Evolutionary conservation across 2,797 vertebrate species (phyloP).

Genomic region (Cheirogaleus major): DNA sequence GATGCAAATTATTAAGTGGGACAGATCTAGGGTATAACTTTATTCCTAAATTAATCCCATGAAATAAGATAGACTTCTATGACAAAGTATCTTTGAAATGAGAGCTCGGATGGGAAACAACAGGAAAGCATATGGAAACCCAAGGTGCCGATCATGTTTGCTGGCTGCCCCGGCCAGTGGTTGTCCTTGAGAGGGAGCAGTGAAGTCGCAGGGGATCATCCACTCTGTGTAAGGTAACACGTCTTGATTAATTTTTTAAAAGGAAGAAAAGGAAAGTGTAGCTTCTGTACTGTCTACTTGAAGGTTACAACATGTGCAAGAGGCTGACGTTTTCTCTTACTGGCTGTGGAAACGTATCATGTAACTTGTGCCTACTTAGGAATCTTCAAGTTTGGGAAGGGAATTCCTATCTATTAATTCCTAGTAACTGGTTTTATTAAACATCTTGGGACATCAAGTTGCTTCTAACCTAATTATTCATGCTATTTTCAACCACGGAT

Average conservation of each 20-base stretch:
- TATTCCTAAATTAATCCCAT: constrained; percentile 25
- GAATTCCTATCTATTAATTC: background rate
- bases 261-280: constrained; percentile 51
- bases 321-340: background rate
- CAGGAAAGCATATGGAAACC: background rate
- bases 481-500: constrained; percentile 60
- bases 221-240: constrained; percentile 46
- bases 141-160: background rate
- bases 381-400: background rate
- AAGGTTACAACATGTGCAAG: background rate
- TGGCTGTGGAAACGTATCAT: background rate
- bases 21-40: constrained; percentile 24
- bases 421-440: constrained; percentile 23
- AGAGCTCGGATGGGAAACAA: background rate
- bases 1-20: background rate
- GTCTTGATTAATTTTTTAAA: constrained; percentile 70
- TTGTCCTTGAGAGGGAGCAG: background rate
- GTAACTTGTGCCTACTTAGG: background rate
- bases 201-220: background rate
- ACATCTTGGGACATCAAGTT: background rate
- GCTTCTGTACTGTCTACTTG: background rate
- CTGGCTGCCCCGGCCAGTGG: background rate
- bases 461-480: constrained; percentile 60
- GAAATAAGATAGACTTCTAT: background rate
- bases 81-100: background rate